A percentile compares a stretch with the other conserved stretches of the same genome.
These are phyloP conservation scores for Centruroides vittatus DNA, from an alignment of 1,140 invertebrate species.

Conservation along the genomic window DNA sequence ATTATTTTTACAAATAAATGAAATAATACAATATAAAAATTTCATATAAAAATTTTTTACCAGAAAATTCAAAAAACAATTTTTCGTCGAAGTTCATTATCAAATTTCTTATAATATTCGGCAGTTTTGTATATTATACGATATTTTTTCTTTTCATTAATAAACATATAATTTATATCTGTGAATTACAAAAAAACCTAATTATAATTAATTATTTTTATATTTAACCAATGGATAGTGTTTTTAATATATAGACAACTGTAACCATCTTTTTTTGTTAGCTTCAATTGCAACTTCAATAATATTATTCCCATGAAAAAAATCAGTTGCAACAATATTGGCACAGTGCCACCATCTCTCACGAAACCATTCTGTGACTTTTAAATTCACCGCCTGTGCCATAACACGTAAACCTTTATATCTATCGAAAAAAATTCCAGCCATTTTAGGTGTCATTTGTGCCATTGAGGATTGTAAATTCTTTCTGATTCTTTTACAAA, in stretches of 20 bases:
- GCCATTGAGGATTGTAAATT: constrained; percentile 49
- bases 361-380: constrained; percentile 46
- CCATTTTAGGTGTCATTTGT: constrained; percentile 57
- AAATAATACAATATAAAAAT: too few species aligned
- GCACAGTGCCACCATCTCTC: constrained; percentile 46
- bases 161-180: too few species aligned
- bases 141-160: too few species aligned
- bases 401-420: constrained; percentile 38
- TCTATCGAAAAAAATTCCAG: constrained; percentile 37
- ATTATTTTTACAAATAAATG: too few species aligned
- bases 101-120: too few species aligned
- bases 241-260: background rate
- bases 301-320: constrained; percentile 58
- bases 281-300: constrained; percentile 49
- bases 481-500: background rate
- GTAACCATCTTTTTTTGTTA: constrained; percentile 23
- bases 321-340: constrained; percentile 58
- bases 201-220: too few species aligned
- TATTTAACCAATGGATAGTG: too few species aligned
- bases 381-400: constrained; percentile 48
- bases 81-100: too few species aligned
- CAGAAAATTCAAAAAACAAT: too few species aligned
- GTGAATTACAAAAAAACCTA: too few species aligned
- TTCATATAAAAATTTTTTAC: too few species aligned
- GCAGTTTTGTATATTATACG: too few species aligned